Conservation (phyloP, 2,797 vertebrate species). For the Ciconia nigra region DNA sequence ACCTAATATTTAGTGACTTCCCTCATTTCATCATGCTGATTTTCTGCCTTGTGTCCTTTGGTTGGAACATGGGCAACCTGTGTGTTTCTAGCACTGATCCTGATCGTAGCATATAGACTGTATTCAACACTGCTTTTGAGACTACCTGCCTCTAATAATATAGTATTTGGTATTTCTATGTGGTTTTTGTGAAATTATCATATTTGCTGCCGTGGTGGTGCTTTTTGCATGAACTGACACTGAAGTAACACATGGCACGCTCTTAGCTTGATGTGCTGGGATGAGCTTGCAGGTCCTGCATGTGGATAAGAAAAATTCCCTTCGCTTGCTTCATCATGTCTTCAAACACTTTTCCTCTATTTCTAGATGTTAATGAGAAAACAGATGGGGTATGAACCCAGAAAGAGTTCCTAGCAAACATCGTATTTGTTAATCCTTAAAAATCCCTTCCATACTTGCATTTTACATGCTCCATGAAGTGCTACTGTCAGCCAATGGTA, state of each 20-base stretch:
- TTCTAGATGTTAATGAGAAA: background rate
- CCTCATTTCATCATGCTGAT: background rate
- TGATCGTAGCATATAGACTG: background rate
- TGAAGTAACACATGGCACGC: rapidly evolving
- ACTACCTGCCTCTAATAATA: background rate
- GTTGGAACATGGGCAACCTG: background rate
- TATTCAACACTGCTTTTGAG: background rate
- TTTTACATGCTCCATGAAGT: background rate
- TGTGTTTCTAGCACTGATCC: background rate
- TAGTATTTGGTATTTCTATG: background rate
- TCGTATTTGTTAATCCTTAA: background rate
- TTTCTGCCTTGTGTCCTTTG: background rate
- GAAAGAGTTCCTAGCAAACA: background rate
- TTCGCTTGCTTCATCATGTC: background rate
- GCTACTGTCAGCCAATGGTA: background rate
- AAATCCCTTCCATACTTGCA: background rate
- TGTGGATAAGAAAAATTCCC: background rate
- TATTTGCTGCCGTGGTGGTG: background rate
- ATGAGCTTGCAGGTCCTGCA: background rate
- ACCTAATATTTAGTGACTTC: background rate
- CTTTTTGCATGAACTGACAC: background rate
- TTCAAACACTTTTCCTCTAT: background rate
- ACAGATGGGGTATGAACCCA: background rate
- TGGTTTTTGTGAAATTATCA: background rate
- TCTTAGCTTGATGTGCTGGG: background rate